Evolutionary conservation across 1,140 invertebrate genomes (phyloP), one percentile per base, ranked within the genome.

Genomic region (Bombus waltoni): DNA sequence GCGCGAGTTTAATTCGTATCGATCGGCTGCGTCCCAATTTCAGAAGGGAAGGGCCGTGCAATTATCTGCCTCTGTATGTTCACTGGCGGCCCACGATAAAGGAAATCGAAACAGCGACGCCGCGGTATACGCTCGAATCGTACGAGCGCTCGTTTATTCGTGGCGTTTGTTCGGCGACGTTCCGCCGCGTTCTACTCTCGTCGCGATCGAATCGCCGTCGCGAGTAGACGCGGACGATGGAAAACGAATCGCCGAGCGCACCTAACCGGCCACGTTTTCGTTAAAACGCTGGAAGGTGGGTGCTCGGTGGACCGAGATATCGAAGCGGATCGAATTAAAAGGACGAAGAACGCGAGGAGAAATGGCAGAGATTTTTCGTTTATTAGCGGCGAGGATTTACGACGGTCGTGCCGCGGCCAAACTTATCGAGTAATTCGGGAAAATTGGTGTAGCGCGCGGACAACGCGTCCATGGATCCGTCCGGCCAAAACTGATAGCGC

Each of bases 361-460:
- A 15, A 22, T 53, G 5, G 13, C 15, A 35, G 32, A 47, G n/a
- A 47, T 35, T 79, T 35, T 79, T 68, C 62, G 62, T 68, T 79
- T 47, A 66, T 66, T 66, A 79, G n/a, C 22, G 38, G 1, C 10
- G 13, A 25, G 42, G 25, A 47, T 68, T 47, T 68, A 66, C 77
- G 62, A 32, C 15, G 32, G 65, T 28, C 77, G 65, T 18, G 42
- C 47, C 18, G 47, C 8, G 47, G 47, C 47, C 47, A 53, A 53
- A 53, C 47, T 53, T 68, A 79, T 68, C 66, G 47, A 71, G 35
- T 8, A 32, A 81, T 81, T 81, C 44, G 2, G 66, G 2, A 40
- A 71, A 81, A 70, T 71, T 71, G 66, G 78, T 11, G 28, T 18
- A 53, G 35, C 66, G 71, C 78, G 66, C 53, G 57, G 44, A 68